Evolutionary conservation across 37 sponge, comb jelly and placozoan species (phyloP).

Genomic region (Lycopodina hypogea): DNA sequence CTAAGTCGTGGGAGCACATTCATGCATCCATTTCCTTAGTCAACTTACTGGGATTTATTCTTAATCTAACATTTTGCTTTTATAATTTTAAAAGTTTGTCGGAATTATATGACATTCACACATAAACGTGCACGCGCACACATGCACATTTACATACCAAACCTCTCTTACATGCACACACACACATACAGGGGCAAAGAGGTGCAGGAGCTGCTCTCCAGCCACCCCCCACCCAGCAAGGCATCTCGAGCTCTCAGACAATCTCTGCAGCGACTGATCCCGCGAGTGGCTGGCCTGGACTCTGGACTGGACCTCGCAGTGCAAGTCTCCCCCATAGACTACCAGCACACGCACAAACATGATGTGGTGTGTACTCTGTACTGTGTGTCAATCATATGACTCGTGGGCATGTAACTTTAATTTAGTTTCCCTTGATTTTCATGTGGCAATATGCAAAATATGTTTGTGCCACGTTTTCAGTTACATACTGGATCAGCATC

Average conservation of each 20-base stretch:
- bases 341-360: slow-evolving; percentile 38
- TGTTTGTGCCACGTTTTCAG: neutral
- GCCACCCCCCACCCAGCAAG: slow-evolving; percentile 33
- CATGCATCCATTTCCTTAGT: too few species aligned
- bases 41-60: too few species aligned
- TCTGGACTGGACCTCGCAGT: slow-evolving; percentile 75
- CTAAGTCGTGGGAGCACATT: too few species aligned
- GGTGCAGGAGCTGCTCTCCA: slow-evolving; percentile 11
- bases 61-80: too few species aligned
- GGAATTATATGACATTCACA: too few species aligned
- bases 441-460: neutral
- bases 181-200: slow-evolving; percentile 44
- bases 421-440: slow-evolving; percentile 12
- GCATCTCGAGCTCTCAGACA: slow-evolving; percentile 1
- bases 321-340: slow-evolving; percentile 78
- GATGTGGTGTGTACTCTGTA: slow-evolving; percentile 32
- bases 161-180: too few species aligned
- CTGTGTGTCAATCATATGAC: too few species aligned
- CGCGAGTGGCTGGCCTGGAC: slow-evolving; percentile 20
- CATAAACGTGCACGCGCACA: too few species aligned
- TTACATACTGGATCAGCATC: too few species aligned
- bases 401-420: too few species aligned
- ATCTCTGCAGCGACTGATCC: neutral
- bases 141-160: too few species aligned
- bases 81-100: too few species aligned